Base-by-base conservation (phyloP, 2,797 vertebrate genomes). In the Trachurus trachurus region DNA sequence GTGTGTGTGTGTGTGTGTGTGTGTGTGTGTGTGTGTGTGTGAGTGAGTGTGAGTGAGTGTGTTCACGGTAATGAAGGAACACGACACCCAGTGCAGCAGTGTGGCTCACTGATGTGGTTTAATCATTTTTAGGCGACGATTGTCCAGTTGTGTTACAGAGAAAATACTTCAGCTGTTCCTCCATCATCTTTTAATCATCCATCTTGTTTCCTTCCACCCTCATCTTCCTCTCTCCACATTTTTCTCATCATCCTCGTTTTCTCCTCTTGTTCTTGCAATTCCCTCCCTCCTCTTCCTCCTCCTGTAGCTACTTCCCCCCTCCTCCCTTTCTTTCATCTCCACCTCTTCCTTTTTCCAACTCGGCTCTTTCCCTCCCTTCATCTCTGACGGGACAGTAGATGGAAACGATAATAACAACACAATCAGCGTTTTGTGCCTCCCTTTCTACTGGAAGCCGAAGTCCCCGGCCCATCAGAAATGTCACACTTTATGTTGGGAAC, bases 391-490 rank as follows among this genome's bases (percentile, higher is more conserved):
- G 72, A 66, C 69, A 49, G 61, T 66, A 16, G 76, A 83, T 80
- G 81, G 72, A 75, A 73, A 66, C 57, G 37, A 80, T 34, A 61
- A 31, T 37, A 60, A 75, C 3, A 17, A 69, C 67, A 67, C 73
- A 68, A 78, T 78, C 84, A 54, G 74, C 79, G 63, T 64, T 67
- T 68, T 60, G 71, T 39, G 22, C 74, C 57, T 73, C 45, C 68
- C 5, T 13, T 15, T 16, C 2, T 64, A n/a, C 60, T 62, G 34
- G 60, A 76, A 54, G 39, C 67, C 59, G 12, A 6, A 50, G 54
- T 66, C 69, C 69, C 50, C 19, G 37, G 42, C 76, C 79, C 61
- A 74, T 78, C 85, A 72, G 63, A 65, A 70, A 70, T 61, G 75
- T 78, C 67, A 67, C 59, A 61, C 79, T 73, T 71, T 65, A 56